Evolutionary conservation across 2,797 vertebrate genomes (phyloP).

Genomic region (Helicolenus hilgendorfi): DNA sequence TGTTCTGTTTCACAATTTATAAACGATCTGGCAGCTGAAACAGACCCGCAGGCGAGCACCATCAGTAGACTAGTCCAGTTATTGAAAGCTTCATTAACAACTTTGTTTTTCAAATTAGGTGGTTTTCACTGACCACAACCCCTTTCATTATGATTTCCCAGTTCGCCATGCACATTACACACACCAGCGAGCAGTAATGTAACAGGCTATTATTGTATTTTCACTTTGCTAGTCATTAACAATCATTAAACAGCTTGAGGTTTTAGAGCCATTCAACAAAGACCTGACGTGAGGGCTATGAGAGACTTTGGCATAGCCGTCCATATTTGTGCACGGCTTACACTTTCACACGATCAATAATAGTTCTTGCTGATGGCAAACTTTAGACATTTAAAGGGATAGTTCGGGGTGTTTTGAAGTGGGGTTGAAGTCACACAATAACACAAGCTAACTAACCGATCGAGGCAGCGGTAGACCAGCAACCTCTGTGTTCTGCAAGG

Average conservation of each 20-base stretch:
- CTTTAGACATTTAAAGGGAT: background rate
- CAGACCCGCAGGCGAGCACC: background rate
- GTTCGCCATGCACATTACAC: background rate
- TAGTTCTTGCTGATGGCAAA: background rate
- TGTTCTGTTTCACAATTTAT: background rate
- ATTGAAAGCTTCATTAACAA: conserved; percentile 18
- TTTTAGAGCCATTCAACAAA: conserved; percentile 38
- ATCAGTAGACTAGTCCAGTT: conserved; percentile 1
- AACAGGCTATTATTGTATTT: conserved; percentile 42
- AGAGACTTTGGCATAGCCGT: background rate
- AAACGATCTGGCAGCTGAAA: conserved; percentile 3
- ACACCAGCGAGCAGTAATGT: conserved; percentile 9
- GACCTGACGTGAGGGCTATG: background rate
- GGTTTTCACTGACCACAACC: conserved; percentile 23
- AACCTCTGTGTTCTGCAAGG: too few species aligned
- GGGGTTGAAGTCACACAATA: too few species aligned
- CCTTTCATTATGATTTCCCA: conserved; percentile 46
- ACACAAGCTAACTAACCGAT: too few species aligned
- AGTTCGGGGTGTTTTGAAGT: background rate
- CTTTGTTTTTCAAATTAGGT: conserved; percentile 9
- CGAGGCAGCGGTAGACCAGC: too few species aligned
- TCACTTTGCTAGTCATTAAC: conserved; percentile 39
- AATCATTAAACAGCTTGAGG: conserved; percentile 54
- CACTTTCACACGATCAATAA: background rate
- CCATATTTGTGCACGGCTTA: background rate